phyloP scores from a whole-genome alignment of 2,888 invertebrate species.

The Sminthurides aquaticus region DNA sequence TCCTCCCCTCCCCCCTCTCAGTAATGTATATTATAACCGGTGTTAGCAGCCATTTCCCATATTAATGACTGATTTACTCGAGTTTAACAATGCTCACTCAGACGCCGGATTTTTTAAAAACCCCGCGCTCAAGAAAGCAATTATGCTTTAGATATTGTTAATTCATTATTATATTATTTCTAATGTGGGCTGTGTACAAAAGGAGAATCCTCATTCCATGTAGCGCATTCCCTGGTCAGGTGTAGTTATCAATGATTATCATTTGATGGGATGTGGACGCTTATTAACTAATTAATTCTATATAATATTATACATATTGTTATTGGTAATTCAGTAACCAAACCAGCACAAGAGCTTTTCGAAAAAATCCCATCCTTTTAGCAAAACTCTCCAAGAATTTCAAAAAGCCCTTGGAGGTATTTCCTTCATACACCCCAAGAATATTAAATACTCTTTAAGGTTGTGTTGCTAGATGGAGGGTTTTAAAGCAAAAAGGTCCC shows the following conservation, averaged over 20 bases:
- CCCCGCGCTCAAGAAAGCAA: no score
- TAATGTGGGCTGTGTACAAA: neutral
- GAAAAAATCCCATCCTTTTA: no score
- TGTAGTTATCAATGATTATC: neutral
- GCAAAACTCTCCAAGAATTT: neutral
- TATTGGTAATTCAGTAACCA: no score
- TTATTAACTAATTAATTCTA: neutral
- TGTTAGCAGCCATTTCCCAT: neutral
- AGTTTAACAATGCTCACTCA: neutral
- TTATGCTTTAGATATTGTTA: neutral
- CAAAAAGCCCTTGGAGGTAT: no score
- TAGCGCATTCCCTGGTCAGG: neutral
- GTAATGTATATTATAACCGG: neutral
- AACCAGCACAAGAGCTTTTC: no score
- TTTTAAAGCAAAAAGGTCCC: no score
- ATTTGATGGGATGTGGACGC: neutral
- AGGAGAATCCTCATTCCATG: neutral
- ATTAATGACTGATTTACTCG: neutral
- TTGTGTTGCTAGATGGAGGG: no score
- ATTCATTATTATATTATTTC: neutral
- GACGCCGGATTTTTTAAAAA: no score
- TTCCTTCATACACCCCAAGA: no score
- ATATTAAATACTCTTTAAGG: no score
- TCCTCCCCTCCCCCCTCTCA: neutral
- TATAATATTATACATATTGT: no score